phyloP scores from a whole-genome alignment of 2,113 vertebrate species.

The Serilophus lunatus region DNA sequence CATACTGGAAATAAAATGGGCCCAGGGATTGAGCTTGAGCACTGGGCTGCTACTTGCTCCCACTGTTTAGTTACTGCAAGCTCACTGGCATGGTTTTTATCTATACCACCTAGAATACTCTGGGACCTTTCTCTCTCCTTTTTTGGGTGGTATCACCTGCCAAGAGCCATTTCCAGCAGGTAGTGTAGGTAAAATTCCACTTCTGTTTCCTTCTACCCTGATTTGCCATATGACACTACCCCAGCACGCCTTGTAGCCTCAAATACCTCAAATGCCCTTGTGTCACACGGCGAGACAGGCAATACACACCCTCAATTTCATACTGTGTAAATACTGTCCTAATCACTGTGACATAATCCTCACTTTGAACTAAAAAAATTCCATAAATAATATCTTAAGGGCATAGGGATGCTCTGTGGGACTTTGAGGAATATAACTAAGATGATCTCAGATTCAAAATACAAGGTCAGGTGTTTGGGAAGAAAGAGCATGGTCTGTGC shows the following conservation, averaged over 20 bases:
- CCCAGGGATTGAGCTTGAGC: neutral
- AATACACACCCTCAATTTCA: neutral
- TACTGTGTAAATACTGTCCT: neutral
- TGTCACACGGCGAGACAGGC: neutral
- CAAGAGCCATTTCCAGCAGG: neutral
- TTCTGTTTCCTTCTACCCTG: neutral
- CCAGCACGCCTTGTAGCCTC: neutral
- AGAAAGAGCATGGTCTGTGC: neutral
- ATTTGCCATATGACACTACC: rapidly evolving
- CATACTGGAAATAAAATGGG: neutral
- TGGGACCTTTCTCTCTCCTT: neutral
- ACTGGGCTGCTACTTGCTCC: neutral
- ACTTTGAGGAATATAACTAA: neutral
- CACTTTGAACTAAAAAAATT: neutral
- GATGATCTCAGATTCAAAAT: neutral
- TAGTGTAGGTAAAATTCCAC: neutral
- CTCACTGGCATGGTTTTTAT: neutral
- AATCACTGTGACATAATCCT: neutral
- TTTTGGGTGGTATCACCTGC: neutral
- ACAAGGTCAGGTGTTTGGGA: neutral
- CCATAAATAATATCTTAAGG: neutral
- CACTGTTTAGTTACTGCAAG: neutral
- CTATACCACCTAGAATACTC: neutral
- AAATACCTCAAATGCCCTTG: neutral
- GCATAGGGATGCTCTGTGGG: neutral